Conservation (phyloP, 2,113 vertebrate species). For the Tychaedon coryphoeus region DNA sequence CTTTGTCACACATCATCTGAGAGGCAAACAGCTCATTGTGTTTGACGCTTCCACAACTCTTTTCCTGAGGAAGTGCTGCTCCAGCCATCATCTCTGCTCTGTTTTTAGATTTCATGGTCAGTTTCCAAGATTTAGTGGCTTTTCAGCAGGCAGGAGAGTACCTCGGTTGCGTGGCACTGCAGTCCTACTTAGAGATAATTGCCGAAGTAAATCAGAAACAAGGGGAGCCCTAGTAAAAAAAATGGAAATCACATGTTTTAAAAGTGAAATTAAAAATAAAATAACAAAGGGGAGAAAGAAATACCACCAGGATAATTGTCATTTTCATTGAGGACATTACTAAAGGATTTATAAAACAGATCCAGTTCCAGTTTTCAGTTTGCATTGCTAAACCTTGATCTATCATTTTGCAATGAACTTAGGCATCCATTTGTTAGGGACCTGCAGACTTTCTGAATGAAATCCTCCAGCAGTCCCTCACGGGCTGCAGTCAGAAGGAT, state of each 20-base stretch:
- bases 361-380: background rate
- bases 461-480: background rate
- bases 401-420: background rate
- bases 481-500: background rate
- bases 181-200: conserved; percentile 40
- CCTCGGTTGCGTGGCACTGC: background rate
- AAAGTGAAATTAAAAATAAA: background rate
- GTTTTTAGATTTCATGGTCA: background rate
- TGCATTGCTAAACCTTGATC: background rate
- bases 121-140: conserved; percentile 17
- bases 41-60: background rate
- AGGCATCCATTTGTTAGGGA: background rate
- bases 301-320: background rate
- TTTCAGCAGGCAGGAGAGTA: conserved; percentile 31
- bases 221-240: background rate
- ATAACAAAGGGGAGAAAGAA: background rate
- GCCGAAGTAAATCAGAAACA: conserved; percentile 25
- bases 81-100: background rate
- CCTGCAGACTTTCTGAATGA: background rate
- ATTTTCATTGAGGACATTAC: background rate
- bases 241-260: conserved; percentile 8
- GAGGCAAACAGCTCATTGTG: background rate
- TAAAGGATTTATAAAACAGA: background rate
- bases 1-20: background rate
- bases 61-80: background rate